These are phyloP conservation scores for Elachura formosa DNA, from an alignment of 2,113 vertebrate genomes.

Conservation along the genomic window DNA sequence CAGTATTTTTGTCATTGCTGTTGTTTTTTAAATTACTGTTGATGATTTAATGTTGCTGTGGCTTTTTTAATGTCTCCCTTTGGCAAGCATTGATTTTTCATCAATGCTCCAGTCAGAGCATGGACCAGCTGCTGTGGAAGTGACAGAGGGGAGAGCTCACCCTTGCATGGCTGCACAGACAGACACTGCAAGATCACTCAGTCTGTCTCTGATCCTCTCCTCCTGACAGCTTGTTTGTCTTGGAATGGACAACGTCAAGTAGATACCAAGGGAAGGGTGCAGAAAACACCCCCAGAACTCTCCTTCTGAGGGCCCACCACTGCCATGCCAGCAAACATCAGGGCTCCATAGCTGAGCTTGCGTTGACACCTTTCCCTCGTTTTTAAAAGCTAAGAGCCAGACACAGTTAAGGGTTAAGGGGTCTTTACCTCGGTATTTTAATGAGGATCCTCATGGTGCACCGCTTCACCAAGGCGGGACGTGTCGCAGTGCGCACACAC, in stretches of 20 bases:
- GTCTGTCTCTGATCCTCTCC: neutral
- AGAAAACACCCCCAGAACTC: neutral
- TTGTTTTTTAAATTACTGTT: neutral
- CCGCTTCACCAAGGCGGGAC: neutral
- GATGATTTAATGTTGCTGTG: neutral
- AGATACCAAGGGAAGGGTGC: neutral
- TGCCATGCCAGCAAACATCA: neutral
- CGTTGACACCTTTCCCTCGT: neutral
- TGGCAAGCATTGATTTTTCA: conserved; percentile 10
- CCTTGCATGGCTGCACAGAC: neutral
- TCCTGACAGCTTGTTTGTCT: neutral
- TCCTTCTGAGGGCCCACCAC: neutral
- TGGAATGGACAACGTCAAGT: neutral
- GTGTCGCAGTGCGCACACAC: no score
- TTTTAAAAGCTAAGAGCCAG: neutral
- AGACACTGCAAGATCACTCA: neutral
- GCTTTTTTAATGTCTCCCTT: neutral
- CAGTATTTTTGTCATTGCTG: neutral
- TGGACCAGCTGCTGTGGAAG: neutral
- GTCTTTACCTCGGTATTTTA: neutral
- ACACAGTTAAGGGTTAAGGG: neutral
- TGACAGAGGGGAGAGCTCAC: neutral
- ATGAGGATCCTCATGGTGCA: neutral
- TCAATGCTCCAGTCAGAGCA: neutral
- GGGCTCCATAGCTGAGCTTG: accelerated